Percentiles rank a stretch among this genome's conserved stretches.
phyloP scores from a whole-genome alignment of 2,797 vertebrate genomes.

The Pampus argenteus region DNA sequence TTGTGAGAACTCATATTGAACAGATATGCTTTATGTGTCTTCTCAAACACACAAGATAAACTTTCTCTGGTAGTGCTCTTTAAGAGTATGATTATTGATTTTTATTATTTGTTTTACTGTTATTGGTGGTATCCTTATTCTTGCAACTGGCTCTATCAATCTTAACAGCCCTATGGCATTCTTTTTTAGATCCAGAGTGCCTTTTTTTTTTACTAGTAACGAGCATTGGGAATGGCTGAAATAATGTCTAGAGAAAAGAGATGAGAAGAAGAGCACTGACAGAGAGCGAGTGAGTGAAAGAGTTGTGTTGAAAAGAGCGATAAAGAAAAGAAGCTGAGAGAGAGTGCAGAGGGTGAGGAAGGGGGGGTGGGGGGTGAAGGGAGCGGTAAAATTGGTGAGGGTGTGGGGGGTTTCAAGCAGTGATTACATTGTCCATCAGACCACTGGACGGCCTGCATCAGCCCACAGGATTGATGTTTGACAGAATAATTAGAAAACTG shows the following conservation, averaged over 20 bases:
- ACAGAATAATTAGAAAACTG: slow-evolving; percentile 99
- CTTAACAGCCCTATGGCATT: slow-evolving; percentile 41
- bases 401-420: slow-evolving; percentile 69
- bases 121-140: slow-evolving; percentile 16
- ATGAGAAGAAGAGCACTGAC: slow-evolving; percentile 30
- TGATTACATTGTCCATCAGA: slow-evolving; percentile 98
- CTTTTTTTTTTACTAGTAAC: not conserved
- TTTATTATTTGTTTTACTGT: slow-evolving; percentile 2
- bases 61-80: no score
- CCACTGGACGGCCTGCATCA: slow-evolving; percentile 88
- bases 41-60: not conserved
- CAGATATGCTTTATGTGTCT: not conserved
- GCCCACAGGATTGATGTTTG: slow-evolving; percentile 95
- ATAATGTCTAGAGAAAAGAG: slow-evolving; percentile 10
- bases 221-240: not conserved
- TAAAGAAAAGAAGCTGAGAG: slow-evolving; percentile 49
- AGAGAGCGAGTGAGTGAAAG: slow-evolving; percentile 29
- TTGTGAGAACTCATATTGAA: not conserved
- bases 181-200: slow-evolving; percentile 22
- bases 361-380: slow-evolving; percentile 41
- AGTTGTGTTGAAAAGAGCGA: slow-evolving; percentile 39
- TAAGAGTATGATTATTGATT: not conserved
- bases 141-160: not conserved
- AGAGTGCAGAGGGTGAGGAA: slow-evolving; percentile 40
- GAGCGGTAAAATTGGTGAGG: slow-evolving; percentile 38